These are phyloP conservation scores for Myiagra hebetior DNA, from an alignment of 2,113 vertebrate genomes.

Conservation along the genomic window DNA sequence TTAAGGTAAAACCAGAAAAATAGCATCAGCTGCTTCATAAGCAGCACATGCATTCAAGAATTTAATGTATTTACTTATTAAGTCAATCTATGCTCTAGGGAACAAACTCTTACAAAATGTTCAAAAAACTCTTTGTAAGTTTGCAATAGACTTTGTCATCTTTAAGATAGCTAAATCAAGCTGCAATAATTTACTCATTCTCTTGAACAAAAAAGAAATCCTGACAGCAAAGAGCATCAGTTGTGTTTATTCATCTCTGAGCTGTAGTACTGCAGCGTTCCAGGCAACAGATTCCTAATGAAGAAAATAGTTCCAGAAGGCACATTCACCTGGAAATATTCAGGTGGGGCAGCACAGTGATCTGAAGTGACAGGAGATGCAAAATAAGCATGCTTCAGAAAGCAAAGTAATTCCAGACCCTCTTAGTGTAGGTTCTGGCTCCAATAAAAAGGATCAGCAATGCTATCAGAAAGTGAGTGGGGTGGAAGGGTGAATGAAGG, in stretches of 20 bases:
- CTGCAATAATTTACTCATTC: not conserved
- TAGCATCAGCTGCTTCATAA: not conserved
- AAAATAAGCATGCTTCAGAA: not conserved
- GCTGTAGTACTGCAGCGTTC: not conserved
- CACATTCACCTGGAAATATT: not conserved
- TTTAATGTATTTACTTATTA: not conserved
- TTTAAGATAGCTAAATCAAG: not conserved
- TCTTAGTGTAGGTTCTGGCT: not conserved
- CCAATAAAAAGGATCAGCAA: not conserved
- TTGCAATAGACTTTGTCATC: not conserved
- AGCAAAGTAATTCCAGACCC: not conserved
- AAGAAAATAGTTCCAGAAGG: not conserved
- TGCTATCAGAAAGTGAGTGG: not conserved
- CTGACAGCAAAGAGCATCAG: not conserved
- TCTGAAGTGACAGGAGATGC: not conserved
- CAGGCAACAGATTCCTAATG: not conserved
- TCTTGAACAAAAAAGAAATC: not conserved
- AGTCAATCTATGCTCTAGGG: not conserved
- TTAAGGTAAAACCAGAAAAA: not conserved
- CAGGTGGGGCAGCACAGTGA: not conserved
- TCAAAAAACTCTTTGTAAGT: not conserved
- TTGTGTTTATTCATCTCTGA: not conserved
- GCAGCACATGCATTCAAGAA: not conserved
- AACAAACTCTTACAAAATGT: not conserved
- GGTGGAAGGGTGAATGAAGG: not conserved